phyloP scores from a whole-genome alignment of 2,797 vertebrate species.

The Scarus forsteni region DNA sequence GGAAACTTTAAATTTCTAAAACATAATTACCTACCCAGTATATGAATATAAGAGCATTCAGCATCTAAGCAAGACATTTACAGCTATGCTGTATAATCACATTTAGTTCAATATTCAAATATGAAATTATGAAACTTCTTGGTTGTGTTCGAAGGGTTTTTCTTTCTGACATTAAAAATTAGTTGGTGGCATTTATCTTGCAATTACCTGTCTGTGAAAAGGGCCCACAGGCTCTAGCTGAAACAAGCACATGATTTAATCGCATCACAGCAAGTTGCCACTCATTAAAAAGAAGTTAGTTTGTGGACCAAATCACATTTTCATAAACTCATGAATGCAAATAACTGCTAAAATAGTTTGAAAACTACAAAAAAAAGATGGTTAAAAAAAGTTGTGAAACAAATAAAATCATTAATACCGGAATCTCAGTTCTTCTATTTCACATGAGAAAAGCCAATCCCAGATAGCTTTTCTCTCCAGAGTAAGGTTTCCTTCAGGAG shows the following conservation, averaged over 20 bases:
- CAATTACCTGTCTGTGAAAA: slow-evolving; percentile 41
- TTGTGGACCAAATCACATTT: slow-evolving; percentile 23
- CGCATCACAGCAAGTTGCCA: slow-evolving; percentile 14
- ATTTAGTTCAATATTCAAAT: slow-evolving; percentile 41
- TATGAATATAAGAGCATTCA: slow-evolving; percentile 45
- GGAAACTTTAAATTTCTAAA: slow-evolving; percentile 47
- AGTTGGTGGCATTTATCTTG: slow-evolving; percentile 21
- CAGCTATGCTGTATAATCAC: slow-evolving; percentile 42
- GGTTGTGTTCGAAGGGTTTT: slow-evolving; percentile 34
- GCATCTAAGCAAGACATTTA: slow-evolving; percentile 39
- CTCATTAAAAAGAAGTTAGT: slow-evolving; percentile 16
- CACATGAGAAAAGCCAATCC: slow-evolving; percentile 77
- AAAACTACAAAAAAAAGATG: slow-evolving; percentile 28
- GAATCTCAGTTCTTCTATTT: slow-evolving; percentile 71
- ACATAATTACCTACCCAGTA: slow-evolving; percentile 50
- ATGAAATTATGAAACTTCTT: slow-evolving; percentile 58
- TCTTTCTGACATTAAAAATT: slow-evolving; percentile 11
- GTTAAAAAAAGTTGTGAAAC: slow-evolving; percentile 27
- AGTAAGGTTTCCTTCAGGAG: slow-evolving; percentile 76
- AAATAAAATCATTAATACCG: slow-evolving; percentile 72
- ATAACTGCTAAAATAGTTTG: slow-evolving; percentile 47
- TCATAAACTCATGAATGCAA: slow-evolving; percentile 33
- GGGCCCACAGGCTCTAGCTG: slow-evolving; percentile 12
- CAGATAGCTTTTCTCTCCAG: slow-evolving; percentile 71
- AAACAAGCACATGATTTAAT: slow-evolving; percentile 28